These are phyloP conservation scores for Dendronephthya gigantea DNA, from an alignment of 64 coral and sea anemone genomes.

Conservation along the genomic window DNA sequence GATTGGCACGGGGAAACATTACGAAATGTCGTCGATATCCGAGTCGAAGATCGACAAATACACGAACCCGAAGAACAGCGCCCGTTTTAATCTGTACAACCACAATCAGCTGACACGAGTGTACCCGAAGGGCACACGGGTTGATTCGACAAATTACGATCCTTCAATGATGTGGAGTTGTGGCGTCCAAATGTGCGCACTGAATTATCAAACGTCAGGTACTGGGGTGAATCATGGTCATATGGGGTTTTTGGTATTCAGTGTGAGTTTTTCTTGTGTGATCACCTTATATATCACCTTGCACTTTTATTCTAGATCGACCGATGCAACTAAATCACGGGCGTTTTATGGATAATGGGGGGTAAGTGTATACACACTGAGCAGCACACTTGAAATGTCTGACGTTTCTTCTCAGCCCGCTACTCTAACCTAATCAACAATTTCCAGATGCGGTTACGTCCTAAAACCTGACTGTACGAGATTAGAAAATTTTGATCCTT, in stretches of 20 bases:
- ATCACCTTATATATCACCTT: no score
- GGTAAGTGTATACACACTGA: background rate
- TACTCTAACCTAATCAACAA: background rate
- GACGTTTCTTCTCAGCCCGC: background rate
- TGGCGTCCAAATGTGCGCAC: conserved; percentile 70
- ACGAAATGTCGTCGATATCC: conserved; percentile 13
- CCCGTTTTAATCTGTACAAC: background rate
- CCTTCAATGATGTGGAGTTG: conserved; percentile 76
- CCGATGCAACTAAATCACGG: conserved; percentile 86
- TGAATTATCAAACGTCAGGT: conserved; percentile 93
- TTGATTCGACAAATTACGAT: conserved; percentile 85
- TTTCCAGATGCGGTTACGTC: conserved; percentile 58
- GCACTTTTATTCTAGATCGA: conserved; percentile 51
- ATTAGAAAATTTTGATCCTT: conserved; percentile 4
- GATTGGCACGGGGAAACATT: conserved; percentile 1
- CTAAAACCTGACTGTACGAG: conserved; percentile 71
- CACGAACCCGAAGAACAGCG: background rate
- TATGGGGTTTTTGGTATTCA: no score
- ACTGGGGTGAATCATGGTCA: no score
- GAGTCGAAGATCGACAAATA: conserved; percentile 7
- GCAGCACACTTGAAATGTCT: background rate
- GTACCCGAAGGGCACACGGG: conserved; percentile 74
- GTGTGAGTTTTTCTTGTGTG: background rate
- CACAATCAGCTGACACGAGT: conserved; percentile 58
- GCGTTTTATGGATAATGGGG: conserved; percentile 68